These are phyloP conservation scores for Carcharodon carcharias DNA, from an alignment of 2,797 vertebrate species.

Conservation along the genomic window DNA sequence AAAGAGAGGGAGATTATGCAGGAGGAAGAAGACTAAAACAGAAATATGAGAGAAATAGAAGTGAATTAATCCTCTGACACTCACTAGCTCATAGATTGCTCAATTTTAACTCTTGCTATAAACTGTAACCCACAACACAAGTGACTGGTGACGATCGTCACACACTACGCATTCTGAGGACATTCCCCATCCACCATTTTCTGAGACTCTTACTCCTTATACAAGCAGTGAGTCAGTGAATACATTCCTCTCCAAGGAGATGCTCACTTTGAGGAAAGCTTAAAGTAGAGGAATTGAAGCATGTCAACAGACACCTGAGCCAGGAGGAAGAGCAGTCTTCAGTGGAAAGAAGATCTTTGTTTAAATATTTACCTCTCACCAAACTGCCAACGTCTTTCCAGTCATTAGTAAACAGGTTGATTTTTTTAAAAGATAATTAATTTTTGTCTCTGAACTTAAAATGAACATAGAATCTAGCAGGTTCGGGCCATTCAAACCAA, in stretches of 20 bases:
- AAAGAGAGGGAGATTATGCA: too few species aligned
- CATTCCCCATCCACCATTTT: not conserved
- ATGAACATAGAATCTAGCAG: not conserved
- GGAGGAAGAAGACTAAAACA: too few species aligned
- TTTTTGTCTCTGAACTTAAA: not conserved
- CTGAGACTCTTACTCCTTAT: not conserved
- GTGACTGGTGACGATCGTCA: too few species aligned
- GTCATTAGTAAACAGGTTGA: not conserved
- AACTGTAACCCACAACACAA: too few species aligned
- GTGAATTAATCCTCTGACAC: too few species aligned
- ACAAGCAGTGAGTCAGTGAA: not conserved
- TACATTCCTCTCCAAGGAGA: not conserved
- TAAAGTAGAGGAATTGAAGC: not conserved
- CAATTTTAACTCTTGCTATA: too few species aligned
- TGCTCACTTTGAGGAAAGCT: too few species aligned
- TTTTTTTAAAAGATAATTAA: not conserved
- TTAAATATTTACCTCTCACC: not conserved
- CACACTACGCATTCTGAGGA: not conserved
- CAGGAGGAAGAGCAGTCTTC: not conserved
- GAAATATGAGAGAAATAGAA: too few species aligned
- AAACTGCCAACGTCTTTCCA: not conserved
- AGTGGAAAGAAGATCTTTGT: not conserved
- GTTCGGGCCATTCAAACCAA: not conserved
- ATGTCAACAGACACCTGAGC: not conserved
- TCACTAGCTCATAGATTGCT: too few species aligned